Evolutionary conservation across 2,797 vertebrate species (phyloP).

Genomic region (Muscicapa comitata): DNA sequence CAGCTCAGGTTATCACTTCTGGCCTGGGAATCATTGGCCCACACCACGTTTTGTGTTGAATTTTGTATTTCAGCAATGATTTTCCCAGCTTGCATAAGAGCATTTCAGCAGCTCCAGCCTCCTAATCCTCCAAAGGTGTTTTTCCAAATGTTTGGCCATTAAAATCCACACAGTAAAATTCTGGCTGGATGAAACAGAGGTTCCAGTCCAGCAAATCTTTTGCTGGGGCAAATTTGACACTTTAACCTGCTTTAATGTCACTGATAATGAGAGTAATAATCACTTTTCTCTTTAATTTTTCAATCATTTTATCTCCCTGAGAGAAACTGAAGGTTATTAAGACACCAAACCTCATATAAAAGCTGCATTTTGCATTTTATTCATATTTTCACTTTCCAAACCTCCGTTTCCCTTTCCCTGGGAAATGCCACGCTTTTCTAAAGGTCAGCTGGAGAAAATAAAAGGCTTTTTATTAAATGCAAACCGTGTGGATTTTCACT

Average conservation of each 20-base stretch:
- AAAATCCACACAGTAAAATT: not conserved
- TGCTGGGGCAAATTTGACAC: not conserved
- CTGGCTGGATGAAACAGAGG: not conserved
- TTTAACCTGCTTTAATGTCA: not conserved
- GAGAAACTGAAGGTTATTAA: not conserved
- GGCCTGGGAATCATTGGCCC: not conserved
- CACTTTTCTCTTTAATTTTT: not conserved
- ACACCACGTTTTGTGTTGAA: rapidly evolving
- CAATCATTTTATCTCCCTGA: not conserved
- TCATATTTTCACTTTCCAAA: constrained; percentile 41
- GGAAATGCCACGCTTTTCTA: constrained; percentile 7
- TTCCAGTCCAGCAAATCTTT: not conserved
- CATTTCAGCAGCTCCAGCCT: not conserved
- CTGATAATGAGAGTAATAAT: not conserved
- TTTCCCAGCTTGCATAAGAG: not conserved
- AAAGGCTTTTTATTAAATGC: constrained; percentile 26
- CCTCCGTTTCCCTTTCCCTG: not conserved
- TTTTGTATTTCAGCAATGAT: not conserved
- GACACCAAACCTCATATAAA: not conserved
- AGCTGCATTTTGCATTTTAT: not conserved
- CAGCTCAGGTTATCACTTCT: not conserved
- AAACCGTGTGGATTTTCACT: constrained; percentile 42
- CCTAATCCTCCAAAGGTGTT: not conserved
- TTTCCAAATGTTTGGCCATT: not conserved
- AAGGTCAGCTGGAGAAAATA: constrained; percentile 33